Conservation (phyloP, 53 echinoderm and acorn worm species). For the Paracentrotus lividus region DNA sequence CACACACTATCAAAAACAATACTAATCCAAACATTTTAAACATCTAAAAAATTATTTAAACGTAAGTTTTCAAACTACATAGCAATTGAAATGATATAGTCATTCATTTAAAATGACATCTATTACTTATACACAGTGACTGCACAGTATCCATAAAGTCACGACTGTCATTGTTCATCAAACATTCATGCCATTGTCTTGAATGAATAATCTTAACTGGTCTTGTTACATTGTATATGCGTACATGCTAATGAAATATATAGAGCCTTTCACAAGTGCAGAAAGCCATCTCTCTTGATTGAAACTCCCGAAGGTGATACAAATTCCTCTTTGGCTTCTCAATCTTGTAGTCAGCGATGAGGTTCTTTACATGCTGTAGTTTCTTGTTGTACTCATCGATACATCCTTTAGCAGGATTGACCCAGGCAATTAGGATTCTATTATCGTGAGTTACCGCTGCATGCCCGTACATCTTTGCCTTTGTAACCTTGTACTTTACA, state of each 20-base stretch:
- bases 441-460: neutral
- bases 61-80: no score
- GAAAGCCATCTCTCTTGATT: conserved; percentile 11
- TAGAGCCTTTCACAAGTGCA: conserved; percentile 1
- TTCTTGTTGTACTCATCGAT: conserved; percentile 4
- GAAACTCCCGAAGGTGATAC: neutral
- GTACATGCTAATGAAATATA: neutral
- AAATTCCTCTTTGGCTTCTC: neutral
- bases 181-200: no score
- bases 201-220: no score
- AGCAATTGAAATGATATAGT: no score
- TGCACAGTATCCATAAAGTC: no score
- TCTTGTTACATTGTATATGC: no score
- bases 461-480: neutral
- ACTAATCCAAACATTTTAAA: no score
- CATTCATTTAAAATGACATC: no score
- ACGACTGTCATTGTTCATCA: no score
- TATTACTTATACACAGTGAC: no score
- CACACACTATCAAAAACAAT: no score
- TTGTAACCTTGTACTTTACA: neutral
- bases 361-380: neutral
- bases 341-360: conserved; percentile 15
- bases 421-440: neutral
- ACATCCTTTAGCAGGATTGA: neutral
- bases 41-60: no score